These are phyloP conservation scores for Rhyacophila evoluta DNA, from an alignment of 2,888 invertebrate species.

Conservation along the genomic window DNA sequence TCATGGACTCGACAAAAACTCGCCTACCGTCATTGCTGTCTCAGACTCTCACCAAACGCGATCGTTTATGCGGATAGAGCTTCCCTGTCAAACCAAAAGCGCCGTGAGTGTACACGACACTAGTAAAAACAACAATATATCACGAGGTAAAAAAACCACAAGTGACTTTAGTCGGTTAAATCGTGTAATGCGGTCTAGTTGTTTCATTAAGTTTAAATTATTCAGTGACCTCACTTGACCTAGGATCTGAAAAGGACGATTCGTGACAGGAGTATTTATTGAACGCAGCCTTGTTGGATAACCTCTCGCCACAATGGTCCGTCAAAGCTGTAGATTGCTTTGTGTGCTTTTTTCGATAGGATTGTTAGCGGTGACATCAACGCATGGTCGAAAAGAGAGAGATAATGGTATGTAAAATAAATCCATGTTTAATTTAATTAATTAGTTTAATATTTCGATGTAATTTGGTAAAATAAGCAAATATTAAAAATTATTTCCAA, in stretches of 20 bases:
- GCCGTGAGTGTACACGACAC: background rate
- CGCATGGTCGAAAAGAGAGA: slow-evolving; percentile 47
- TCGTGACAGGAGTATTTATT: background rate
- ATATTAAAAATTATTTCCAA: no score
- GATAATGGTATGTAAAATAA: slow-evolving; percentile 44
- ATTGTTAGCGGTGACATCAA: slow-evolving; percentile 49
- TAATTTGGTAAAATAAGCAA: no score
- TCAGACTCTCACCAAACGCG: background rate
- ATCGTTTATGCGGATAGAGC: background rate
- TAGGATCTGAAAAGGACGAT: slow-evolving; percentile 1
- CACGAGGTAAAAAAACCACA: background rate
- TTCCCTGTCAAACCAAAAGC: background rate
- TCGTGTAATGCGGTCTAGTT: background rate
- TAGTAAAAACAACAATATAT: slow-evolving; percentile 1
- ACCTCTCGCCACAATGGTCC: slow-evolving; percentile 31
- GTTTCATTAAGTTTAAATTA: background rate
- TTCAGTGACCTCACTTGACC: background rate
- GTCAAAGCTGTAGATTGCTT: slow-evolving; percentile 26
- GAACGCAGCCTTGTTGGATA: background rate
- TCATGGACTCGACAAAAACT: background rate
- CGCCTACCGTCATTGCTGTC: slow-evolving; percentile 2
- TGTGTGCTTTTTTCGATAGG: slow-evolving; percentile 37
- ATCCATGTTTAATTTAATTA: no score
- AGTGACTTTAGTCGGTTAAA: background rate
- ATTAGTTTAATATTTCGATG: no score